Conservation (phyloP, 37 sponge, comb jelly and placozoan species). For the Eunapius fragilis region DNA sequence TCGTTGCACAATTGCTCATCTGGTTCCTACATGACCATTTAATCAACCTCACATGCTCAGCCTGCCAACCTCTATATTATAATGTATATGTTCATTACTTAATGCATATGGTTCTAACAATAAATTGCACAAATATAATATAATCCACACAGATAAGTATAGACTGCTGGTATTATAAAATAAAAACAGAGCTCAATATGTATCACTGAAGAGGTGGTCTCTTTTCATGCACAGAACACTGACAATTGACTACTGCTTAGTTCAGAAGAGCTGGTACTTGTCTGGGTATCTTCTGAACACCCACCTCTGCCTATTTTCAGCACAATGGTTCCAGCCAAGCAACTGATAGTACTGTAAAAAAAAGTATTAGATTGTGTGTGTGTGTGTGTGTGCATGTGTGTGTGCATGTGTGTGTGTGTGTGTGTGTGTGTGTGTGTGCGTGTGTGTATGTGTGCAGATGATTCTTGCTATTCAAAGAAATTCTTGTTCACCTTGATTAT, state of each 20-base stretch:
- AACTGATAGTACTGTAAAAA: conserved; percentile 35
- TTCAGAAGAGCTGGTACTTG: conserved; percentile 33
- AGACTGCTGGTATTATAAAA: no score
- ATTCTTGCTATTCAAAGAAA: background rate
- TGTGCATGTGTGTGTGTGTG: background rate
- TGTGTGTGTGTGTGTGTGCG: background rate
- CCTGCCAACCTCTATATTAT: no score
- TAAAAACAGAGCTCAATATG: background rate
- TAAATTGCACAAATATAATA: no score
- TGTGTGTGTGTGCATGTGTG: background rate
- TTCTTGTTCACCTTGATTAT: conserved; percentile 51
- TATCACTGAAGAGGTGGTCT: background rate
- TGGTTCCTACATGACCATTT: no score
- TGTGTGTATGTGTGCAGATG: background rate
- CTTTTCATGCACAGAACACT: background rate
- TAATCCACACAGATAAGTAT: no score
- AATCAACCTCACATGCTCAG: no score
- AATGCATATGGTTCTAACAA: no score
- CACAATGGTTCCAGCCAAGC: conserved; percentile 71
- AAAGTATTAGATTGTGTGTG: background rate
- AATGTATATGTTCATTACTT: no score
- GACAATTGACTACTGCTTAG: background rate
- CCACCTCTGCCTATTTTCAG: conserved; percentile 26
- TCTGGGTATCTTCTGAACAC: conserved; percentile 62
- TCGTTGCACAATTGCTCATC: no score